Evolutionary conservation across 2,888 invertebrate species (phyloP).

Genomic region (Ischnus inquisitorius): DNA sequence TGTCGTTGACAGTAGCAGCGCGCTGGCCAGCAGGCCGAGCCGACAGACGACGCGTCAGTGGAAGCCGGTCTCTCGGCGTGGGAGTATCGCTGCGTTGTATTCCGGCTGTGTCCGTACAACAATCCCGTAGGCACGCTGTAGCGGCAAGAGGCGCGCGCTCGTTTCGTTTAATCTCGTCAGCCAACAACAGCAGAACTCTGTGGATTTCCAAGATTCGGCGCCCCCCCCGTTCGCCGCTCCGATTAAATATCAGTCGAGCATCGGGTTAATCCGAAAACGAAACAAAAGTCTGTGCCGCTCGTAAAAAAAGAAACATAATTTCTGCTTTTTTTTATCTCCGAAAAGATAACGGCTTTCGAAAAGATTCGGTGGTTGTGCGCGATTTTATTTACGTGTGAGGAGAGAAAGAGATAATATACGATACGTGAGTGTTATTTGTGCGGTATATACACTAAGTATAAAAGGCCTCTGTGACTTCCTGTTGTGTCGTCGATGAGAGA

Average conservation of each 20-base stretch:
- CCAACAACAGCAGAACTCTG: background rate
- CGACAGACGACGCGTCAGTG: constrained; percentile 72
- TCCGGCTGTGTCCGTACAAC: background rate
- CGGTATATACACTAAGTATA: background rate
- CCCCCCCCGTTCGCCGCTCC: background rate
- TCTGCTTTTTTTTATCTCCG: background rate
- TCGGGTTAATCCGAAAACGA: background rate
- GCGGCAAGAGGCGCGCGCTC: background rate
- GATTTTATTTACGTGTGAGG: background rate
- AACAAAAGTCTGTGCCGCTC: background rate
- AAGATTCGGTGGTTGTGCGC: background rate
- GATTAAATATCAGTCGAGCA: constrained; percentile 2
- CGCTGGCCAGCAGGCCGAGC: constrained; percentile 70
- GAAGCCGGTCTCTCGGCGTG: constrained; percentile 78
- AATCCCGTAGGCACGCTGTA: background rate
- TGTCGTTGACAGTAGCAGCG: constrained; percentile 77
- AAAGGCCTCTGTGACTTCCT: constrained; percentile 20
- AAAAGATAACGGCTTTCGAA: background rate
- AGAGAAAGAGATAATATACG: background rate
- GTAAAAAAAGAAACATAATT: background rate
- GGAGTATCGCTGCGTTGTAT: constrained; percentile 67
- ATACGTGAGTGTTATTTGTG: constrained; percentile 24
- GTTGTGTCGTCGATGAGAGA: constrained; percentile 12
- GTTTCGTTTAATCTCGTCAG: background rate
- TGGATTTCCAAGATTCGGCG: background rate